Percentiles rank a stretch among this genome's conserved stretches.
Conservation (phyloP, 2,888 invertebrate species). For the Vannuccia rotundouncinata region DNA sequence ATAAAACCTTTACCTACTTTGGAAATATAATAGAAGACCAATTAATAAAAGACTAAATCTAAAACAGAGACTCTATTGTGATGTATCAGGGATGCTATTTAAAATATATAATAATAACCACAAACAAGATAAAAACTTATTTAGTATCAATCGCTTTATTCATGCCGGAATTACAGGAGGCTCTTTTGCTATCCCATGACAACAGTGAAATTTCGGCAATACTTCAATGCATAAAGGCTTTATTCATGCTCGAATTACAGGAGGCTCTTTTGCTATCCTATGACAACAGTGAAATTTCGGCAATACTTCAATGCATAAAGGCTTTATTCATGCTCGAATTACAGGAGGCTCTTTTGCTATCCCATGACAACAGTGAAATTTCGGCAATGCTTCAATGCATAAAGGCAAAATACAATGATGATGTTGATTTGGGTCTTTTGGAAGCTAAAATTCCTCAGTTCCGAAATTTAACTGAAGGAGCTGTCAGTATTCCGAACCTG, state of each 20-base stretch:
- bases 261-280: too few species aligned
- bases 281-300: too few species aligned
- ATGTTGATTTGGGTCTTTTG: not conserved
- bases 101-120: not conserved
- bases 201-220: too few species aligned
- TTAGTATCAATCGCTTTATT: too few species aligned
- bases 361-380: not conserved
- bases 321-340: not conserved
- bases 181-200: too few species aligned
- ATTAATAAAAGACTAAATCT: not conserved
- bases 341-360: not conserved
- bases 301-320: too few species aligned
- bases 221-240: too few species aligned
- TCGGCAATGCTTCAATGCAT: not conserved
- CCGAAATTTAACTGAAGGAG: not conserved
- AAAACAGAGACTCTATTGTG: not conserved
- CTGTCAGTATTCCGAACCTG: not conserved
- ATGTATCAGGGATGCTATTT: not conserved
- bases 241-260: too few species aligned
- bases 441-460: not conserved
- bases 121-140: not conserved
- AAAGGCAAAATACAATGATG: not conserved
- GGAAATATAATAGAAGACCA: not conserved
- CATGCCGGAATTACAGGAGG: too few species aligned
- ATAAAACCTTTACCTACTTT: not conserved